A percentile compares a stretch with the other conserved stretches of the same genome.
Evolutionary conservation across 2,888 invertebrate species (phyloP).

Genomic region (Dexiosoma caninum): DNA sequence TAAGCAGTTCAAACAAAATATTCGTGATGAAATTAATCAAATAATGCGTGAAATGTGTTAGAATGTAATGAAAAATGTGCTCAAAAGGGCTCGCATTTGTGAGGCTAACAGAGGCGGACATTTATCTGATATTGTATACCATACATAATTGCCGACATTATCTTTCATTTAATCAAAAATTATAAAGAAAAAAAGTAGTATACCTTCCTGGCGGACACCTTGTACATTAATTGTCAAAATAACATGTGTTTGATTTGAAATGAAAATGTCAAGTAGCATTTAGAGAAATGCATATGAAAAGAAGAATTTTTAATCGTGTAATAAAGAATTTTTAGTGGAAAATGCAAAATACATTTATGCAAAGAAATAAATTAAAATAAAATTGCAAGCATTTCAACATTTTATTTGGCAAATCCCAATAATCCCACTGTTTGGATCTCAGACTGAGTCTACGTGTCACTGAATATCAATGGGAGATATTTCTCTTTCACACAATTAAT

Average conservation of each 20-base stretch:
- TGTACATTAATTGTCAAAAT: slow-evolving; percentile 28
- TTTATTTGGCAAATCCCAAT: slow-evolving; percentile 75
- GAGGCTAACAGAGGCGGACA: too few species aligned
- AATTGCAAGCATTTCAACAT: slow-evolving; percentile 27
- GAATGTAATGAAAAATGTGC: too few species aligned
- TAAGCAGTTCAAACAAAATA: too few species aligned
- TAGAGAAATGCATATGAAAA: not conserved
- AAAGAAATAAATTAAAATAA: slow-evolving; percentile 23
- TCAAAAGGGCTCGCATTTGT: too few species aligned
- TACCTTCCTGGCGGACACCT: not conserved
- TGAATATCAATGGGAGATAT: slow-evolving; percentile 74
- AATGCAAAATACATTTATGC: slow-evolving; percentile 15
- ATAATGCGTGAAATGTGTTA: too few species aligned
- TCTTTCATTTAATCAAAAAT: too few species aligned
- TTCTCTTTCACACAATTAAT: slow-evolving; percentile 20
- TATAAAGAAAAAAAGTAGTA: too few species aligned
- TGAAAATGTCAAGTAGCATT: slow-evolving; percentile 21
- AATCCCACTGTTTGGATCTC: slow-evolving; percentile 74
- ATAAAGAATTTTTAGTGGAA: not conserved
- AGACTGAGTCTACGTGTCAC: slow-evolving; percentile 73
- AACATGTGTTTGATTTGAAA: slow-evolving; percentile 45
- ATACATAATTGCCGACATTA: too few species aligned
- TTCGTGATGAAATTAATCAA: too few species aligned
- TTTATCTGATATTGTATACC: too few species aligned
- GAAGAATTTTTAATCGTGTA: not conserved